Evolutionary conservation across 2,113 vertebrate species (phyloP), one percentile per base, ranked within the genome.

Genomic region (Donacobius atricapilla): DNA sequence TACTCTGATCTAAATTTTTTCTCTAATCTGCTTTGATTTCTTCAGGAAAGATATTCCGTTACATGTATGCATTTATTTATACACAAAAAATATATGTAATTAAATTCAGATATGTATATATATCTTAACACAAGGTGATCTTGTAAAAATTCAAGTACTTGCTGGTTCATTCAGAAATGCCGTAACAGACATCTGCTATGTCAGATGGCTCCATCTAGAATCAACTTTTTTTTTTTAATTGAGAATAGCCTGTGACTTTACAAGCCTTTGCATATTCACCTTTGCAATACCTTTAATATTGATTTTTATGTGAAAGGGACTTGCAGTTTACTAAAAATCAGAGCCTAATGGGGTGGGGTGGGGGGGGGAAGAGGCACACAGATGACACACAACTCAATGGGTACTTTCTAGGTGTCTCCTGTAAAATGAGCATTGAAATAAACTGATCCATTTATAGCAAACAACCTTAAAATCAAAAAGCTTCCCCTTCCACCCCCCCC

Each of bases 261-360:
- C 3, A 77, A 81, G 7, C 2, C 22, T 78, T 82, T 86, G 13
- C 22, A 37, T 79, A 61, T 39, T 83, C 48, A 39, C 37, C 19
- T 87, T 80, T 90, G 20, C 40, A 71, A 25, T 70, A 61, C 40
- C 37, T 61, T 56, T 51, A 57, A 0, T 65, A 79, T 50, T 73
- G 28, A 60, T 79, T 73, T 13, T 21, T 33, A 8, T 54, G 2
- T 50, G 8, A 54, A 54, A 60, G 11, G 7, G 8, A 4, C 69
- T 83, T 93, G 23, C 40, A 81, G 28, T 30, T 45, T 60, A 31
- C 25, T 45, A 65, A 77, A 83, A 72, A 58, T 64, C 22, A 72
- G 14, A 84, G 18, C 15, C 24, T 76, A 40, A 30, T 2, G 1
- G 1, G 19, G 4, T 15, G 3, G 23, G 3, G 6, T 8, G 4